Evolutionary conservation across 2,113 vertebrate genomes (phyloP).

Genomic region (Saccopteryx bilineata): DNA sequence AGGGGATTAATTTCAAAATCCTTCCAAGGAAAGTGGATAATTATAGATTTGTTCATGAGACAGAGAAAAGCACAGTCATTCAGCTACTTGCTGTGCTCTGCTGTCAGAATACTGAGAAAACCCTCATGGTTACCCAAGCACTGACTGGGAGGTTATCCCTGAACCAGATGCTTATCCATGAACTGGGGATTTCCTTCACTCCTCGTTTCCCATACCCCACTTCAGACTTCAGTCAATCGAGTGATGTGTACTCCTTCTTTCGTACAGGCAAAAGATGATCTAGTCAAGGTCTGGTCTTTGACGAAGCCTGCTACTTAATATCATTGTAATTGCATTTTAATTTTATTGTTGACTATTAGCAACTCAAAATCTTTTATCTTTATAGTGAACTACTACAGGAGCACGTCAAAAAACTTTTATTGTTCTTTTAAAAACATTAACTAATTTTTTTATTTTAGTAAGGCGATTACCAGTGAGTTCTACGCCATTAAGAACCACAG

Average conservation of each 20-base stretch:
- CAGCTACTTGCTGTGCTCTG: background rate
- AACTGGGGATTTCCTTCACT: background rate
- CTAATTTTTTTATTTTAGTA: background rate
- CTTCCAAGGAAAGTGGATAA: background rate
- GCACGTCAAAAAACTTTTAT: background rate
- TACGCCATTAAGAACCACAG: background rate
- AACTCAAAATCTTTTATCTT: background rate
- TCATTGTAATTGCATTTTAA: background rate
- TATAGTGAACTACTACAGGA: background rate
- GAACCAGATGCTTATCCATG: background rate
- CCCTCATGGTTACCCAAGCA: background rate
- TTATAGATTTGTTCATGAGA: background rate
- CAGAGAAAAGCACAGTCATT: background rate
- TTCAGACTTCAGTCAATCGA: background rate
- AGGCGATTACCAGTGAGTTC: background rate
- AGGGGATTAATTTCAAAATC: background rate
- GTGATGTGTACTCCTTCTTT: background rate
- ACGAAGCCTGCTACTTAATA: background rate
- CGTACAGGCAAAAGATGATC: background rate
- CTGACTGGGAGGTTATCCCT: background rate
- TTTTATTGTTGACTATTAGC: background rate
- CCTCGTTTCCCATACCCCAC: background rate
- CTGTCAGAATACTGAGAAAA: background rate
- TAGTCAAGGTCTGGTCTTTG: background rate
- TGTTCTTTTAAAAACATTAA: conserved; percentile 12